Percentiles rank a stretch among this genome's conserved stretches.
These are phyloP conservation scores for Noctua comes DNA, from an alignment of 2,888 invertebrate genomes.

Conservation along the genomic window DNA sequence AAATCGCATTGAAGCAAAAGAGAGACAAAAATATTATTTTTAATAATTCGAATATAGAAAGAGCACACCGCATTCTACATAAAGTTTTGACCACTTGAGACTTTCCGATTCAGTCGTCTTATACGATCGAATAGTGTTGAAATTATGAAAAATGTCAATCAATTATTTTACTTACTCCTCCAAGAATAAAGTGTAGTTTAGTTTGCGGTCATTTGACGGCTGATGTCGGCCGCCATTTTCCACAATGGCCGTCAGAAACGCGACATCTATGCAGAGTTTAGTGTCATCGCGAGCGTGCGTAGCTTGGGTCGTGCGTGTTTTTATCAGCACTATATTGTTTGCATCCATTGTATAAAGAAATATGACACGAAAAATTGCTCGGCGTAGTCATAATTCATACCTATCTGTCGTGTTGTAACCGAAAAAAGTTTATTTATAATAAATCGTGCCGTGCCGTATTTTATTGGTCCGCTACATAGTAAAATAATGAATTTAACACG, in stretches of 20 bases:
- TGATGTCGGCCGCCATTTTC: slow-evolving; percentile 86
- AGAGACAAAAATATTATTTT: slow-evolving; percentile 74
- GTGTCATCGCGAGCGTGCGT: slow-evolving; percentile 86
- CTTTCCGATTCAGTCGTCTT: slow-evolving; percentile 79
- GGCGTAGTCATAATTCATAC: slow-evolving; percentile 69
- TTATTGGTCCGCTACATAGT: slow-evolving; percentile 77
- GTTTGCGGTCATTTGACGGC: slow-evolving; percentile 78
- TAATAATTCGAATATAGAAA: slow-evolving; percentile 74
- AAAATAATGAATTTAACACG: slow-evolving; percentile 87
- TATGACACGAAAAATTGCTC: slow-evolving; percentile 81
- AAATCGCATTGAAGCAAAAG: slow-evolving; percentile 75
- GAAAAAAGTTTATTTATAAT: slow-evolving; percentile 66
- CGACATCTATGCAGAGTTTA: slow-evolving; percentile 88
- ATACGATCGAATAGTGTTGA: slow-evolving; percentile 82
- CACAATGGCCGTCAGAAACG: slow-evolving; percentile 84
- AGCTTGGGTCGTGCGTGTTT: slow-evolving; percentile 76
- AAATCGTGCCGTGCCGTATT: slow-evolving; percentile 62
- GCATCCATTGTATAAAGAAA: slow-evolving; percentile 85
- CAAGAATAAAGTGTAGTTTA: slow-evolving; percentile 62
- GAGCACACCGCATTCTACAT: slow-evolving; percentile 59
- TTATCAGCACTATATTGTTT: slow-evolving; percentile 77
- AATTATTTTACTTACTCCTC: slow-evolving; percentile 51
- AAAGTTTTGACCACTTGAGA: slow-evolving; percentile 61
- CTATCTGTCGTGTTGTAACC: slow-evolving; percentile 66
- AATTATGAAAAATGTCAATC: slow-evolving; percentile 55